These are phyloP conservation scores for Mormyrus hasselquistii DNA, from an alignment of 2,797 vertebrate genomes.

Conservation along the genomic window DNA sequence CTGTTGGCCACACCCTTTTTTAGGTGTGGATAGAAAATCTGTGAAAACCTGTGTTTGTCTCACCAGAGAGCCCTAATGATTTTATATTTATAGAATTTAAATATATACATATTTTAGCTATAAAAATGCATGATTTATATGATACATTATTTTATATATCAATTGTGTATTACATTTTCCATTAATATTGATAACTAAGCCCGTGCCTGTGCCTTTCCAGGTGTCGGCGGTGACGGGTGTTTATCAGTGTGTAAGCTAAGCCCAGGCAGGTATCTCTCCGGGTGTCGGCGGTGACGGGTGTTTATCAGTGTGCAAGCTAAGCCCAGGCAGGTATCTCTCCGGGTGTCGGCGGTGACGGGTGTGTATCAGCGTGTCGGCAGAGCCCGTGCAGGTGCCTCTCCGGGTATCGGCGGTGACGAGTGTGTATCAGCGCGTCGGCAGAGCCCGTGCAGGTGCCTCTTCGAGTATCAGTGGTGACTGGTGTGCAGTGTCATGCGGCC, in stretches of 20 bases:
- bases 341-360: background rate
- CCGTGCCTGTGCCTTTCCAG: background rate
- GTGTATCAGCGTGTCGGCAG: background rate
- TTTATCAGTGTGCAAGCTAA: background rate
- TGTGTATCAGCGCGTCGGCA: background rate
- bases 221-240: background rate
- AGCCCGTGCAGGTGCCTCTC: background rate
- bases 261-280: background rate
- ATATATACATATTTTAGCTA: background rate
- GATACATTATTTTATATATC: background rate
- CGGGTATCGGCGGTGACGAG: background rate
- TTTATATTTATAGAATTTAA: background rate
- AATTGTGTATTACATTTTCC: background rate
- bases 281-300: background rate
- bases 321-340: background rate
- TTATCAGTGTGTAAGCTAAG: background rate
- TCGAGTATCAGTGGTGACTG: background rate
- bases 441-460: background rate
- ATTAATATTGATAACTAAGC: background rate
- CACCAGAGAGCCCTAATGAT: background rate
- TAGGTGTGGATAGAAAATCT: background rate
- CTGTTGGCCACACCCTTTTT: conserved; percentile 5
- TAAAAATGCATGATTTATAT: background rate
- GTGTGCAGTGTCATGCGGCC: background rate
- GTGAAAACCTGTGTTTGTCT: background rate